Conservation (phyloP, 2,888 invertebrate genomes). For the Amphipoea oculea region DNA sequence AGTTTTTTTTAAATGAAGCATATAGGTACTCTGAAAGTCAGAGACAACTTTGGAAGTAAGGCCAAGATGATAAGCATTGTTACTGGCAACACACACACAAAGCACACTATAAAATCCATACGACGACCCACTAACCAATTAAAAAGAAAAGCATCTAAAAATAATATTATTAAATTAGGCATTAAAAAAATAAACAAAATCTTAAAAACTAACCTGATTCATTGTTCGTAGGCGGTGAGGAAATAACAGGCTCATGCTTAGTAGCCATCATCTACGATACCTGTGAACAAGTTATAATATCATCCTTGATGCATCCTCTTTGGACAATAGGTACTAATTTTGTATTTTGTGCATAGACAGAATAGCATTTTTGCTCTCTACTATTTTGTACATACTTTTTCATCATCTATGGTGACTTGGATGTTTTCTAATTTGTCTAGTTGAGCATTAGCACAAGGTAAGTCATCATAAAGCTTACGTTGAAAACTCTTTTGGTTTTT, state of each 20-base stretch:
- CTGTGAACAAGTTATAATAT: constrained; percentile 84
- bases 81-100: neutral
- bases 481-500: constrained; percentile 2
- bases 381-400: neutral
- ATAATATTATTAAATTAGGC: too few relatives aligned
- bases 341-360: neutral
- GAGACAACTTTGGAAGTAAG: neutral
- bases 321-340: neutral
- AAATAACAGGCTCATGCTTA: constrained; percentile 83
- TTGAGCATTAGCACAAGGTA: neutral
- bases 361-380: neutral
- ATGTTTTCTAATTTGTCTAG: neutral
- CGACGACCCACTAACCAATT: neutral
- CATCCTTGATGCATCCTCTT: constrained; percentile 34
- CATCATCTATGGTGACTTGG: neutral
- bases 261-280: constrained; percentile 86
- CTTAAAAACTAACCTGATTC: constrained; percentile 82
- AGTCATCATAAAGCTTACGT: constrained; percentile 22
- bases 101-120: neutral
- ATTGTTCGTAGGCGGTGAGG: constrained; percentile 84
- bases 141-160: neutral
- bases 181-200: constrained; percentile 21
- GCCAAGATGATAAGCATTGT: neutral
- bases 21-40: neutral
- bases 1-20: neutral